A percentile compares a stretch with the other conserved stretches of the same genome.
These are phyloP conservation scores for Chiloscyllium plagiosum DNA, from an alignment of 2,113 vertebrate genomes.

Conservation along the genomic window DNA sequence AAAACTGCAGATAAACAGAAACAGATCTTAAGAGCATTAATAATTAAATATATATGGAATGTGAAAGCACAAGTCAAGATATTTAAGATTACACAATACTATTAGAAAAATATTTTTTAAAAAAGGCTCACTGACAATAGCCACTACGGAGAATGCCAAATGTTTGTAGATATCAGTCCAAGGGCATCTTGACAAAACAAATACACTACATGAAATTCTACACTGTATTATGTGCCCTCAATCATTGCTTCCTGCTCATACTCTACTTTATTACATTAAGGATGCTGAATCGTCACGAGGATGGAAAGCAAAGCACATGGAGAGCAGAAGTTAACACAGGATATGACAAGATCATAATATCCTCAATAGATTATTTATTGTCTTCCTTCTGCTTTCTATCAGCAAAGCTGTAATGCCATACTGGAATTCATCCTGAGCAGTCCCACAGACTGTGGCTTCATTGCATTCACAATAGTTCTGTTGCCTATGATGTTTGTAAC, in stretches of 20 bases:
- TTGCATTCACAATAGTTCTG: background rate
- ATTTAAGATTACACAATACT: background rate
- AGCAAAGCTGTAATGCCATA: background rate
- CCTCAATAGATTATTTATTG: background rate
- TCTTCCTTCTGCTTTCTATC: background rate
- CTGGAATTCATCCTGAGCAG: background rate
- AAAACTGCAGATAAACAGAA: background rate
- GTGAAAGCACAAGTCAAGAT: background rate
- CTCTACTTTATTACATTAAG: background rate
- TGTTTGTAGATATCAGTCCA: background rate
- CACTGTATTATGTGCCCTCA: background rate
- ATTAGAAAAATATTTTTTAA: background rate
- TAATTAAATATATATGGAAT: background rate
- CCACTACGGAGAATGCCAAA: background rate
- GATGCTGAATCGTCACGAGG: too few relatives aligned
- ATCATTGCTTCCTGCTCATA: constrained; percentile 11
- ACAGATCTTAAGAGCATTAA: background rate
- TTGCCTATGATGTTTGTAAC: background rate
- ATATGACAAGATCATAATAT: background rate
- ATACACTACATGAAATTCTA: background rate
- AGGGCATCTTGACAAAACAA: background rate
- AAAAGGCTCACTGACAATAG: background rate
- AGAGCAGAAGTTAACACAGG: background rate
- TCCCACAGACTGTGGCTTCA: background rate
- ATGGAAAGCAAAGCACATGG: background rate